A percentile compares a stretch with the other conserved stretches of the same genome.
Conservation (phyloP, 1,140 invertebrate species). For the Melipona quadrifasciata region DNA sequence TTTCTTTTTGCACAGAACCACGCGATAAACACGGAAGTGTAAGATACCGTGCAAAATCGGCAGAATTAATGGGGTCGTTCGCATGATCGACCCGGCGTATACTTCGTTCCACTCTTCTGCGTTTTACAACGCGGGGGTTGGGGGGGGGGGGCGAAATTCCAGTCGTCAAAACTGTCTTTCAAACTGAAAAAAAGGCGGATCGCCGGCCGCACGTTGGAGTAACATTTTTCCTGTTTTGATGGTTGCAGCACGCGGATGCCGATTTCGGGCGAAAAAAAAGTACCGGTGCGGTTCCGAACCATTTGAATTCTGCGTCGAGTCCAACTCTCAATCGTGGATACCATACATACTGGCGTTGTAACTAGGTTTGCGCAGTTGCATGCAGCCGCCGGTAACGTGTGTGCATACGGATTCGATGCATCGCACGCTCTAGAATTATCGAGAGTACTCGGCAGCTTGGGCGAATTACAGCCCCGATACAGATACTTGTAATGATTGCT, state of each 20-base stretch:
- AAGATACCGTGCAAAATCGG: slow-evolving; percentile 1
- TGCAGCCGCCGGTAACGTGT: slow-evolving; percentile 54
- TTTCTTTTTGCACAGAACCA: too few species aligned
- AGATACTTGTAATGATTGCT: slow-evolving; percentile 64
- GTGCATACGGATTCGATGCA: slow-evolving; percentile 70
- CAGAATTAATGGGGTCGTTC: background rate
- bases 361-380: slow-evolving; percentile 72
- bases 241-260: slow-evolving; percentile 10
- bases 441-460: slow-evolving; percentile 74
- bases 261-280: slow-evolving; percentile 30
- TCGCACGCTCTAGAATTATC: slow-evolving; percentile 75
- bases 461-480: slow-evolving; percentile 65
- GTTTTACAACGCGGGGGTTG: slow-evolving; percentile 24
- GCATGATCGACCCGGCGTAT: background rate
- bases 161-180: slow-evolving; percentile 21
- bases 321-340: slow-evolving; percentile 64
- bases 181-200: background rate
- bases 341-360: slow-evolving; percentile 65
- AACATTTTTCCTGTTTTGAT: slow-evolving; percentile 39
- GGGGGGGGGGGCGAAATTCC: too few species aligned
- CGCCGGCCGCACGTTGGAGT: slow-evolving; percentile 1
- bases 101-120: background rate
- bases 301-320: slow-evolving; percentile 55
- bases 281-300: slow-evolving; percentile 30
- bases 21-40: background rate